Conservation (phyloP, 2,113 vertebrate genomes). For the Ailuropoda melanoleuca region DNA sequence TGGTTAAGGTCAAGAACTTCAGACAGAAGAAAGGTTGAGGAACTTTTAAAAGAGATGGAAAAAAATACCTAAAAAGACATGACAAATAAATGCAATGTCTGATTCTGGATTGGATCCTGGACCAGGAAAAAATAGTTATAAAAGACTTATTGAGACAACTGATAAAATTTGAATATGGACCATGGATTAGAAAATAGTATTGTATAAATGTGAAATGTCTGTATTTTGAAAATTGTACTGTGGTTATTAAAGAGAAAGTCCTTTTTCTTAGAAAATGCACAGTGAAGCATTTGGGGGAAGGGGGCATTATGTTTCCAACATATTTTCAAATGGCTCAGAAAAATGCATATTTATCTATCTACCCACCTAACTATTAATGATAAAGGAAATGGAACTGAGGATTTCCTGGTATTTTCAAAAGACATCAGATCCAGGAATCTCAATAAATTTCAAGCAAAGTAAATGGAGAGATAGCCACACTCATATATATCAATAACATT, state of each 20-base stretch:
- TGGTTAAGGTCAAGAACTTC: not conserved
- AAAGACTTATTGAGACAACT: not conserved
- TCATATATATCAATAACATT: not conserved
- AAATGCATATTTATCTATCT: not conserved
- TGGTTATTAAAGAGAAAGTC: not conserved
- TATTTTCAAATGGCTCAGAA: not conserved
- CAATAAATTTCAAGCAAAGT: not conserved
- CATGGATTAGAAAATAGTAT: not conserved
- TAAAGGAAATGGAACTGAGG: not conserved
- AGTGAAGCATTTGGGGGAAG: not conserved
- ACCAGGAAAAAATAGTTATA: not conserved
- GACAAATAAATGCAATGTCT: not conserved
- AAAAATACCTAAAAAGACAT: not conserved
- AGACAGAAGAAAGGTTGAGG: not conserved
- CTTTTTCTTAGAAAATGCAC: not conserved
- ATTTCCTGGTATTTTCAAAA: not conserved
- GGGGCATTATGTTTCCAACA: not conserved
- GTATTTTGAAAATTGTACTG: not conserved
- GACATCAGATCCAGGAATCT: not conserved
- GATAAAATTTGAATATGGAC: not conserved
- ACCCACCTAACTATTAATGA: not conserved
- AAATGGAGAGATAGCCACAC: not conserved
- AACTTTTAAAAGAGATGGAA: not conserved
- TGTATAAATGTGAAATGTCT: not conserved
- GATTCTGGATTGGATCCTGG: not conserved